Conservation (phyloP, 1,140 invertebrate species). For the Ditylenchus dipsaci region DNA sequence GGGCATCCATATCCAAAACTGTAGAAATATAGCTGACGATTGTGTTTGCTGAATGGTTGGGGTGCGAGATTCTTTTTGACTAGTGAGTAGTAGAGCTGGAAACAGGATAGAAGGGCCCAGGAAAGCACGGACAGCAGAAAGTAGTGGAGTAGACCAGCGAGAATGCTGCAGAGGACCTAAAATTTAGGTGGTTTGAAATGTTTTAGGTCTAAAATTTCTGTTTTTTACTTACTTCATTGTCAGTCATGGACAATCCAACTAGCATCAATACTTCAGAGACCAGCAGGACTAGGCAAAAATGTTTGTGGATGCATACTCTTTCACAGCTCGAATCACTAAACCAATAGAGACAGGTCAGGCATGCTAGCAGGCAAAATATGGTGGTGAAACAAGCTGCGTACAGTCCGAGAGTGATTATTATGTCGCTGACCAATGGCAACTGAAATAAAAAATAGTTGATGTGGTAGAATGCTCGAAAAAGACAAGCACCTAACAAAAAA, state of each 20-base stretch:
- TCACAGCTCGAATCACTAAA: not conserved
- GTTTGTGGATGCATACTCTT: not conserved
- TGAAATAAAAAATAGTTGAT: not conserved
- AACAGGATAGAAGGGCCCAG: conserved; percentile 7
- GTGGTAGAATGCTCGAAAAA: not conserved
- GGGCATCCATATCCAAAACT: conserved; percentile 2
- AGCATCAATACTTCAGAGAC: not conserved
- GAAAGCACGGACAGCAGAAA: conserved; percentile 4
- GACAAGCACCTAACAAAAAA: not conserved
- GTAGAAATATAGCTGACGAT: conserved; percentile 1
- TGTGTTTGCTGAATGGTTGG: not conserved
- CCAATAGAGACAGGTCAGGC: too few relatives aligned
- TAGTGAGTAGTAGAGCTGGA: not conserved
- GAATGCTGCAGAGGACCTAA: not conserved
- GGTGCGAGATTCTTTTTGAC: not conserved
- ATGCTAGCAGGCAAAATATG: too few relatives aligned
- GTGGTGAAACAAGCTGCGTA: too few relatives aligned
- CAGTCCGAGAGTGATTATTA: too few relatives aligned
- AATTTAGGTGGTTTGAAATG: not conserved
- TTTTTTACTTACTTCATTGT: not conserved
- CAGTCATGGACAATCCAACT: not conserved
- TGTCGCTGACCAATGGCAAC: too few relatives aligned
- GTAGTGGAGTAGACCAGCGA: not conserved
- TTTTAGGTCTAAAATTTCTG: not conserved
- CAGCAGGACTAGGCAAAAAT: not conserved